Evolutionary conservation across 2,113 vertebrate genomes (phyloP), one percentile per base, ranked within the genome.

Genomic region (Melanostigma gelatinosum): DNA sequence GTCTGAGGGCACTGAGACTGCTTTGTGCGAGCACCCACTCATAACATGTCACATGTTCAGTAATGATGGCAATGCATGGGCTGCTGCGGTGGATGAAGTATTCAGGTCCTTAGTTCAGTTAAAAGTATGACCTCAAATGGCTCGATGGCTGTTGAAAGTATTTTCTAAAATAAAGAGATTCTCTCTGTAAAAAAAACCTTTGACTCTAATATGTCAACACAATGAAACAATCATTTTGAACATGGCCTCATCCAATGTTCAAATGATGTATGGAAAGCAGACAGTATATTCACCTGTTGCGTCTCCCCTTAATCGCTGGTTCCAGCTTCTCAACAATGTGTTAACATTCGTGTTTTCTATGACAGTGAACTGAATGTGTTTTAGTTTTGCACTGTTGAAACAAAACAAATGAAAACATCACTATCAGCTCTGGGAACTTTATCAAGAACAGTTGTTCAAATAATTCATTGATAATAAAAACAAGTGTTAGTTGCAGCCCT

Each of bases 1-100:
- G 36, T 67, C 48, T 69, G 67, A 76, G 57, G 32, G 6, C 58
- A 46, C 34, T 29, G 18, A 54, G 58, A 36, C 42, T 18, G 20
- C 29, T 77, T 65, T 52, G 42, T 65, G 6, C 34, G 55, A 80
- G 40, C 38, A 34, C 55, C 46, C 16, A 15, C 22, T 48, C 46
- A 44, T 6, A 7, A 38, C 34, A 38, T 11, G 24, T 7, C 64
- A 50, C 46, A 46, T 16, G 63, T 4, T 44, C n/a, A 61, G 58
- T 60, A 13, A 18, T 38, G 15, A 20, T n/a, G n/a, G 34, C 2
- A n/a, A 52, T 52, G 22, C 20, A 52, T 22, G 2, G 20, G 50
- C 6, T 52, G 9, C 16, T 52, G 50, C 22, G 50, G 50, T n/a
- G 50, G 18, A 13, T 32, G 12, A 67, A 3, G 54, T 48, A 5